These are phyloP conservation scores for Metallyticus violacea DNA, from an alignment of 2,888 invertebrate genomes.

Conservation along the genomic window DNA sequence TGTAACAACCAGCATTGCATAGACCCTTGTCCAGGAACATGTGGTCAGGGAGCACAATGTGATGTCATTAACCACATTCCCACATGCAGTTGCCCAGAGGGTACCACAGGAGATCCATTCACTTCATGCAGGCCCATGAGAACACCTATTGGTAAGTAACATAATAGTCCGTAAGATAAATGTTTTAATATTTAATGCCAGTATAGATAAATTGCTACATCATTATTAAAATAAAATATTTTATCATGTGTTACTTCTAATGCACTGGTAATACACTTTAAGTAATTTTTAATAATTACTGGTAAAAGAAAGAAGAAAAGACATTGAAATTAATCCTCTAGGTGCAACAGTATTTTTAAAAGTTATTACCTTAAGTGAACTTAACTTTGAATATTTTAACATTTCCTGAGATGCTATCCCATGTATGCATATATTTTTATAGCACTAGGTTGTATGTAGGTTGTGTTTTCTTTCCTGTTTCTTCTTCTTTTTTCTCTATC, in stretches of 20 bases:
- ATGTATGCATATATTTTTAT: no score
- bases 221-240: background rate
- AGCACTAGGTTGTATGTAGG: no score
- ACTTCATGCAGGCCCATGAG: conserved; percentile 35
- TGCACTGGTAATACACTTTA: background rate
- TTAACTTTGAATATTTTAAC: no score
- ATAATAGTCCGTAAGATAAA: background rate
- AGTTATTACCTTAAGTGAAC: no score
- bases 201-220: background rate
- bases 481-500: no score
- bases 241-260: background rate
- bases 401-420: no score
- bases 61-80: conserved; percentile 57
- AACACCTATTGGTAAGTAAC: conserved; percentile 4
- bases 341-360: no score
- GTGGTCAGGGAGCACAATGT: conserved; percentile 56
- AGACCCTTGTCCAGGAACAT: conserved; percentile 62
- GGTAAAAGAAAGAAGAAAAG: no score
- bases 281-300: no score
- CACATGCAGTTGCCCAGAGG: conserved; percentile 56
- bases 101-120: conserved; percentile 50
- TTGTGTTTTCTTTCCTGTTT: no score
- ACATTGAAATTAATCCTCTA: no score
- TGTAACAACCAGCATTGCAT: conserved; percentile 73
- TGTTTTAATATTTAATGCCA: background rate